phyloP scores from a whole-genome alignment of 2,888 invertebrate genomes.

The Podotricha telesiphe region DNA sequence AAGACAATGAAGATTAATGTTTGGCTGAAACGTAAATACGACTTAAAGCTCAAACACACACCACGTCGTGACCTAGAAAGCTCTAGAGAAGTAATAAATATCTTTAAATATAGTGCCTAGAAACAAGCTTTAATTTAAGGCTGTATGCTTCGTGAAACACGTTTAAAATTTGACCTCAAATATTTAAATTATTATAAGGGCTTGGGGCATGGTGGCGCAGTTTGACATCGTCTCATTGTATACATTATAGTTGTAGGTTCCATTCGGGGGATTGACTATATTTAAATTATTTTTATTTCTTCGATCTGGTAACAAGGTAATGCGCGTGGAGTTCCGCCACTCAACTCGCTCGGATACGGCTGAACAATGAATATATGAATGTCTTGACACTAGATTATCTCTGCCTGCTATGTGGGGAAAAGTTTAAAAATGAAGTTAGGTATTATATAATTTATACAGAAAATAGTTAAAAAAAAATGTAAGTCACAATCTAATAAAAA shows the following conservation, averaged over 20 bases:
- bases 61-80: conserved; percentile 21
- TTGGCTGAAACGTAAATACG: conserved; percentile 14
- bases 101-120: conserved; percentile 15
- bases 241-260: no score
- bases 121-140: conserved; percentile 10
- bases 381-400: background rate
- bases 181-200: background rate
- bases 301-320: background rate
- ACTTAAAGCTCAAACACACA: conserved; percentile 1
- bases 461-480: no score
- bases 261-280: no score
- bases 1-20: conserved; percentile 10
- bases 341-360: no score
- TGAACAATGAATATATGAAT: no score
- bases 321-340: background rate
- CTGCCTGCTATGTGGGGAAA: no score
- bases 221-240: no score
- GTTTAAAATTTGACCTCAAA: conserved; percentile 2
- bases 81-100: conserved; percentile 19
- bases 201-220: no score
- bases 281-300: background rate
- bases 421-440: no score
- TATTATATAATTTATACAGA: no score
- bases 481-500: no score
- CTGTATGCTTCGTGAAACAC: conserved; percentile 7